Base-by-base conservation (phyloP, 2,888 invertebrate species). In the Rhaphigaster nebulosa region DNA sequence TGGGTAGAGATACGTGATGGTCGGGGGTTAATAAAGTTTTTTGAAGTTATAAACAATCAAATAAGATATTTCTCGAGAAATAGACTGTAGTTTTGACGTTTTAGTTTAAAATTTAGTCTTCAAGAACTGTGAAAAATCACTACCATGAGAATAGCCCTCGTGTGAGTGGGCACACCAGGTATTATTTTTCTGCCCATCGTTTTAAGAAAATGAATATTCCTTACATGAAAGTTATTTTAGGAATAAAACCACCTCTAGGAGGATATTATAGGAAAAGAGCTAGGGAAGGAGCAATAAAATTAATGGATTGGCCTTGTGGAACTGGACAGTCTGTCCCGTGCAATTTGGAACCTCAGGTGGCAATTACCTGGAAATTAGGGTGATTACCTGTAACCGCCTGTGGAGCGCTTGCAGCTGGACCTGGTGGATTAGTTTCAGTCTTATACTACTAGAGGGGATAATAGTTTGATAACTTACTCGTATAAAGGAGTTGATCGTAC, bases 361-460 rank as follows among this genome's bases (percentile, higher is more conserved):
- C 34, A 34, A 76, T 76, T 76, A 76, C 70, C 70, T 76, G 34
- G 70, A 76, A 76, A 76, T 76, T 76, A 76, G 70, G 70, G 70
- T 76, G 70, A 76, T 76, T 76, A 38, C 70, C 70, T 76, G 34
- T 76, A 76, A 76, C 70, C 38, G 70, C 38, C 34, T 38, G 15
- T 76, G 34, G 23, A 10, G 20, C 20, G 20, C 70, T 76, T 76
- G 70, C 23, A 76, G 20, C 34, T 34, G 70, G 70, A 76, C 70
- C 70, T 38, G 8, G 1, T 18, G 34, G 70, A 29, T 38, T 76
- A 76, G 70, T 38, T 76, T 38, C 34, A 76, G 38, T 76, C 70
- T 38, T 38, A 38, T 76, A 23, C 70, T 34, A 20, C 70, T 23
- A 0, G 4, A 76, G 29, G 70, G 70, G 52, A n/a, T 56, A 56